Percentiles rank a stretch among this genome's conserved stretches.
These are phyloP conservation scores for Acanthosepion pharaonis DNA, from an alignment of 2,888 invertebrate genomes.

Conservation along the genomic window DNA sequence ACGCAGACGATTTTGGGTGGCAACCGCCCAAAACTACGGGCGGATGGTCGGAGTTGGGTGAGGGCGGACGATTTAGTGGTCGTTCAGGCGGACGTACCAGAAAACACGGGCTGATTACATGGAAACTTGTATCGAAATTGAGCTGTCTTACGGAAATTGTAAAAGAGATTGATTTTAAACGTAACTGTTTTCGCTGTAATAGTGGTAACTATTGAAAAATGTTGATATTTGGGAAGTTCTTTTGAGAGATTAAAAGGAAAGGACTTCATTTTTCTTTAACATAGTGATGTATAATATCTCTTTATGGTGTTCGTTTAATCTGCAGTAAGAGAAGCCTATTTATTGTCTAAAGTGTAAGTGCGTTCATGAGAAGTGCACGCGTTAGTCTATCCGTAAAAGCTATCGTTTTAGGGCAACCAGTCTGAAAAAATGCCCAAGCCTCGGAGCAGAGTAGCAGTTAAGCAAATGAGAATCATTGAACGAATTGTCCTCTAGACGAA, in stretches of 20 bases:
- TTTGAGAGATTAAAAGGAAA: background rate
- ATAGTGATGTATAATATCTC: background rate
- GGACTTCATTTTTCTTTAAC: background rate
- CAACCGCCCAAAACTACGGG: background rate
- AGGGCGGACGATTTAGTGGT: background rate
- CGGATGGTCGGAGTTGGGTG: background rate
- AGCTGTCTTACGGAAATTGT: background rate
- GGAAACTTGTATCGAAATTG: background rate
- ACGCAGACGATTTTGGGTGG: slow-evolving; percentile 12
- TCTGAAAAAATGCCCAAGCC: no score
- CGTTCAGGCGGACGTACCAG: background rate
- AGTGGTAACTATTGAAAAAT: background rate
- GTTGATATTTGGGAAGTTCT: background rate
- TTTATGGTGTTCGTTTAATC: background rate
- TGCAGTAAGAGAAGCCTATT: background rate
- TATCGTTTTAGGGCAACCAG: no score
- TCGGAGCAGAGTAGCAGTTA: no score
- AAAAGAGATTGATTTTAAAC: background rate
- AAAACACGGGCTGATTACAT: background rate
- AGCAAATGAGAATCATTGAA: no score
- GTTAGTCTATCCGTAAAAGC: no score
- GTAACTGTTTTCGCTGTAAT: background rate
- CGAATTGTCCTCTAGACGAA: no score
- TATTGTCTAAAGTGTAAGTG: no score
- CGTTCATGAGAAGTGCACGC: no score